Percentiles rank a stretch among this genome's conserved stretches.
These are phyloP conservation scores for Invenusta paracnida DNA, from an alignment of 2,888 invertebrate genomes.

Conservation along the genomic window DNA sequence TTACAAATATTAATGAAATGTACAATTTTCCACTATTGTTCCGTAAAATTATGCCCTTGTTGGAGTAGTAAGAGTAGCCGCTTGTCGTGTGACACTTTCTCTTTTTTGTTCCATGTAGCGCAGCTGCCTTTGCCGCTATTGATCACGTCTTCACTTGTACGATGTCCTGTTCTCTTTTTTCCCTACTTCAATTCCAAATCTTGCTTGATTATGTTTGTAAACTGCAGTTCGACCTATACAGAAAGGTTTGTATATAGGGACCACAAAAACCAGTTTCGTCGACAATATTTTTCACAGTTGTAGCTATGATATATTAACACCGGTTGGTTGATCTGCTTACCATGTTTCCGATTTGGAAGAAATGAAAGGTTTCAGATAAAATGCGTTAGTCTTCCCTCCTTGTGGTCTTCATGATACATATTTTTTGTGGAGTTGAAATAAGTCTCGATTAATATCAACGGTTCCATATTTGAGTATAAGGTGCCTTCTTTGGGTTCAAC, in stretches of 20 bases:
- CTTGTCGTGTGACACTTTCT: not conserved
- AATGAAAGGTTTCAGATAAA: no score
- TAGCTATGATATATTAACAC: no score
- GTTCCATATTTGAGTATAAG: no score
- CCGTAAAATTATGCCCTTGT: not conserved
- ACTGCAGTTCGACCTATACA: not conserved
- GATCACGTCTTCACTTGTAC: not conserved
- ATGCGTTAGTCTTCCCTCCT: no score
- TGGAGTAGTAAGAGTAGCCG: not conserved
- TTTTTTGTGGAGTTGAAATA: no score
- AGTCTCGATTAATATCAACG: no score
- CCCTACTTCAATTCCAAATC: not conserved
- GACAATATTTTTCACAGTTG: no score
- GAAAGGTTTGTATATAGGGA: not conserved
- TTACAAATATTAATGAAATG: not conserved
- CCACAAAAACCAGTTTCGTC: no score
- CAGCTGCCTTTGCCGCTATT: not conserved
- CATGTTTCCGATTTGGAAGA: no score
- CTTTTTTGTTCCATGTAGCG: not conserved
- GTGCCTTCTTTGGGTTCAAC: no score
- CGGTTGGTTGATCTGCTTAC: no score
- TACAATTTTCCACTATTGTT: not conserved
- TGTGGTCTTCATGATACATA: no score
- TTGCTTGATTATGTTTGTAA: not conserved
- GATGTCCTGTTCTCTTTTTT: not conserved